Evolutionary conservation across 2,888 invertebrate species (phyloP).

Genomic region (Patella depressa): DNA sequence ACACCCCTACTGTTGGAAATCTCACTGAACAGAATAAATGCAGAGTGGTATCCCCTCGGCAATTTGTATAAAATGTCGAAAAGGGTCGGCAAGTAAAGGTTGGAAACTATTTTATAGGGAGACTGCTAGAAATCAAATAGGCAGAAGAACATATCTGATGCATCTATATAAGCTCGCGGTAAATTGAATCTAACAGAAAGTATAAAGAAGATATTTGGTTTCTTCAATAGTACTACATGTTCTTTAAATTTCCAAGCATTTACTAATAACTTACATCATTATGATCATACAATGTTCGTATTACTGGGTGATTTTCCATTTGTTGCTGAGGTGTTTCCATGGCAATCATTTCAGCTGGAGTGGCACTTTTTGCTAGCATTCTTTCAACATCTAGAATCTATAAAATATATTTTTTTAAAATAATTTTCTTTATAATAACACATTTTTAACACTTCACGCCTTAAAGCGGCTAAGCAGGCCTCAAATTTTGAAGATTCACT

Average conservation of each 20-base stretch:
- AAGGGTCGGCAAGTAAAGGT: too few relatives aligned
- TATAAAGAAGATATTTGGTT: background rate
- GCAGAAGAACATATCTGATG: background rate
- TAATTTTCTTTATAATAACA: background rate
- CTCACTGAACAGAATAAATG: too few relatives aligned
- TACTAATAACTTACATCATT: slow-evolving; percentile 77
- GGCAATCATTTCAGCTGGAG: slow-evolving; percentile 69
- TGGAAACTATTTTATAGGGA: too few relatives aligned
- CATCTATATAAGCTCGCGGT: background rate
- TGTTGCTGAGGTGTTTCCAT: slow-evolving; percentile 74
- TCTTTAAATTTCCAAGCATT: background rate
- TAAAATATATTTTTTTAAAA: slow-evolving; percentile 4
- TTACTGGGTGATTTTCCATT: slow-evolving; percentile 95
- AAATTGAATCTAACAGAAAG: background rate
- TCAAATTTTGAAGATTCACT: too few relatives aligned
- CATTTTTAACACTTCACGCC: too few relatives aligned
- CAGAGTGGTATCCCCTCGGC: too few relatives aligned
- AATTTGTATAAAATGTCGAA: too few relatives aligned
- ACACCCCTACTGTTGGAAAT: too few relatives aligned
- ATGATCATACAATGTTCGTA: slow-evolving; percentile 96
- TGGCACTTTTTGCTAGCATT: slow-evolving; percentile 98
- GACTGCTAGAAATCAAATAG: background rate
- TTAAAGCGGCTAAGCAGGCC: too few relatives aligned
- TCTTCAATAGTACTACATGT: too few relatives aligned
- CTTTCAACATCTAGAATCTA: slow-evolving; percentile 97